Evolutionary conservation across 2,113 vertebrate species (phyloP), one percentile per base, ranked within the genome.

Genomic region (Amphilophus citrinellus): DNA sequence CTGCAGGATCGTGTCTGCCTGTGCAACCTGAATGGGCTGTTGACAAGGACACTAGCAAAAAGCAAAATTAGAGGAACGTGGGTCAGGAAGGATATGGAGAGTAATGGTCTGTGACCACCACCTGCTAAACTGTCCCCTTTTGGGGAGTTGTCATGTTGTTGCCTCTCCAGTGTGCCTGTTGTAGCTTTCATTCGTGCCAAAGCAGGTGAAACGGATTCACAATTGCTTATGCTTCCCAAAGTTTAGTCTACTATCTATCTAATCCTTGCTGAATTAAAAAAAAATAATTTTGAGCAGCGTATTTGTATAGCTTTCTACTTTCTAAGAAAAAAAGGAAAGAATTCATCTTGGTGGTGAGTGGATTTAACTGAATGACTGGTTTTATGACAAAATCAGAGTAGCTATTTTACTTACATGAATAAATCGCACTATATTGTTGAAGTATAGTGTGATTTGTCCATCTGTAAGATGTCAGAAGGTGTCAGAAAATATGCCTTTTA

Each of bases 11-110:
- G 20, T 3, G 18, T 8, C 7, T 56, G 9, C 20, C 53, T 56
- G 53, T 56, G 53, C 17, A 73, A 53, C 17, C 44, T 73, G 66
- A 53, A 73, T 53, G 44, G 30, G 66, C 27, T 73, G 10, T n/a
- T n/a, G 68, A 73, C 68, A 73, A 73, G 68, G 66, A 73, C 15
- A 18, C 68, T 35, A 56, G 68, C 68, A 0, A 73, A 71, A 73
- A 56, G 3, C 17, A 73, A 53, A 5, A 56, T 24, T 0, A 68
- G 39, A 68, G 39, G 24, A 66, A 17, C 13, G n/a, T 66, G 1
- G 22, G 30, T 1, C 66, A 32, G 24, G 17, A 9, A 73, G 68
- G 68, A 53, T 47, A n/a, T 53, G 47, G 47, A 0, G 68, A 35
- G 68, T 14, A 35, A 56, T 9, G 27, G 47, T 35, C 68, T 73